Conservation (phyloP, 1,140 invertebrate species). For the Paracyclopina nana region DNA sequence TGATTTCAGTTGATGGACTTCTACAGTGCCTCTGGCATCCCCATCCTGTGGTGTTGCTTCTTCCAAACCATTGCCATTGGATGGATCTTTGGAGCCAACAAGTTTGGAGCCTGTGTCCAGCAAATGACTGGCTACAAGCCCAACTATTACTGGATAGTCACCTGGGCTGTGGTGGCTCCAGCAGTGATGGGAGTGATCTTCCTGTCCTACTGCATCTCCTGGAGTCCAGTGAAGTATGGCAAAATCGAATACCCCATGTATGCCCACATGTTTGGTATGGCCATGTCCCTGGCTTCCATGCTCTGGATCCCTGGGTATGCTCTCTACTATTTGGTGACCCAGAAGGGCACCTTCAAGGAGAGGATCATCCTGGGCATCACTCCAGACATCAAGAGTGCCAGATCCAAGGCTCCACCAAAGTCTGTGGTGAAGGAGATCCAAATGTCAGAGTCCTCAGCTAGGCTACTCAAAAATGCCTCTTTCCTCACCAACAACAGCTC, state of each 20-base stretch:
- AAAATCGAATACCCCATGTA: constrained; percentile 43
- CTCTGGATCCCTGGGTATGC: constrained; percentile 45
- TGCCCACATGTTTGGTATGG: constrained; percentile 47
- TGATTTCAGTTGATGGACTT: constrained; percentile 50
- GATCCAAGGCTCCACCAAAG: constrained; percentile 8
- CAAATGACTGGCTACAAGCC: constrained; percentile 41
- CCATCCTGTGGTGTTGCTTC: constrained; percentile 43
- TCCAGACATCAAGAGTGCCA: constrained; percentile 1
- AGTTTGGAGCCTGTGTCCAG: constrained; percentile 40
- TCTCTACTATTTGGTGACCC: constrained; percentile 33
- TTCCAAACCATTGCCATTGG: constrained; percentile 43
- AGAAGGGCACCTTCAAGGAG: constrained; percentile 30
- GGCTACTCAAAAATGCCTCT: constrained; percentile 11
- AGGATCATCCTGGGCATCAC: constrained; percentile 5
- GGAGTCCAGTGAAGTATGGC: constrained; percentile 41
- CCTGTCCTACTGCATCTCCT: constrained; percentile 43
- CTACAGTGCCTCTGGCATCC: constrained; percentile 45
- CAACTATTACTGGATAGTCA: constrained; percentile 38
- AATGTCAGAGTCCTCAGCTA: constrained; percentile 1
- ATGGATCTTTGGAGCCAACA: constrained; percentile 41
- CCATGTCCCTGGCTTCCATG: constrained; percentile 51
- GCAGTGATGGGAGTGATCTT: constrained; percentile 43
- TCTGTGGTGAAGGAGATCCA: not conserved
- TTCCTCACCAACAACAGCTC: not conserved
- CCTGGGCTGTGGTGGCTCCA: constrained; percentile 40